phyloP scores from a whole-genome alignment of 2,797 vertebrate genomes.

The Tinamus major region DNA sequence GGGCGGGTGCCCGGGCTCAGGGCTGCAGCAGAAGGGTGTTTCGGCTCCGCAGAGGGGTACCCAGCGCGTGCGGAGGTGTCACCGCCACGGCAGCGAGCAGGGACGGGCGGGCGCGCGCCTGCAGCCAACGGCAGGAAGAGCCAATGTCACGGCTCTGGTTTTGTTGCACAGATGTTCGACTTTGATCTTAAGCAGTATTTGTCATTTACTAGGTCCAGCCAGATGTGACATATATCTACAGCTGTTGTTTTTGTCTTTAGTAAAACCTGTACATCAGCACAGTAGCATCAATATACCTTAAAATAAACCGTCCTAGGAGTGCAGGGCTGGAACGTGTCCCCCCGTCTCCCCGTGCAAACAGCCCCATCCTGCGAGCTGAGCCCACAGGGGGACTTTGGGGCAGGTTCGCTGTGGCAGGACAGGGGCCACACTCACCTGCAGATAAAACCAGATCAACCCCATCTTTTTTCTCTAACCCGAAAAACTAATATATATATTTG shows the following conservation, averaged over 20 bases:
- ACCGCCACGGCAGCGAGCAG: rapidly evolving
- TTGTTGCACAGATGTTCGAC: background rate
- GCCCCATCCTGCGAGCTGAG: background rate
- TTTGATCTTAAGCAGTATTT: background rate
- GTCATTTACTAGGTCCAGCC: background rate
- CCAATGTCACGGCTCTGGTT: background rate
- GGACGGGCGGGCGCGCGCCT: background rate
- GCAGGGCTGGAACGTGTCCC: background rate
- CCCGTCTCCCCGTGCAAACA: background rate
- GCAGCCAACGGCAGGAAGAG: background rate
- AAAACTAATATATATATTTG: background rate
- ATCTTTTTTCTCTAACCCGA: background rate
- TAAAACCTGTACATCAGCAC: background rate
- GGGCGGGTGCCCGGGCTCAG: background rate
- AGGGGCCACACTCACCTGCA: slow-evolving; percentile 35
- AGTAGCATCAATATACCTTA: background rate
- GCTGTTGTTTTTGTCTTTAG: background rate
- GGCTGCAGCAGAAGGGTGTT: background rate
- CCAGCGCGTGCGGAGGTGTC: background rate
- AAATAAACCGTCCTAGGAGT: background rate
- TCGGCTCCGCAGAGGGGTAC: background rate
- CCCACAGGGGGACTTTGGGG: background rate
- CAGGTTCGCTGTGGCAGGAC: background rate
- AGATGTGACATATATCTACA: background rate
- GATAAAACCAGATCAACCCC: slow-evolving; percentile 59